Base-by-base conservation (phyloP, 2,113 vertebrate species). In the Bubo bubo region DNA sequence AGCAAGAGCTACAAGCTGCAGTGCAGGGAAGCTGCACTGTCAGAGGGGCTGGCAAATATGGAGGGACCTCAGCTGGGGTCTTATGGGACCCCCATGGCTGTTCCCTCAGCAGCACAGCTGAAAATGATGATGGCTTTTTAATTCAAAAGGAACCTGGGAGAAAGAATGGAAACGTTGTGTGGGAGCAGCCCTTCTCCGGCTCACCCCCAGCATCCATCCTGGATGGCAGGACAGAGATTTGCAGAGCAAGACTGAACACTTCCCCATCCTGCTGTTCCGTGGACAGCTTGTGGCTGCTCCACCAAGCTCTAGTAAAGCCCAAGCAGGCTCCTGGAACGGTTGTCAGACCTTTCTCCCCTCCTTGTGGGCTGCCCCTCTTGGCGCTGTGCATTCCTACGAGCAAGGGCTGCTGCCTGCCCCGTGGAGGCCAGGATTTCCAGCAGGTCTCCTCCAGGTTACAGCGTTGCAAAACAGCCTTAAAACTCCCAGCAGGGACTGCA, bases 401-500 rank as follows among this genome's bases (percentile, higher is more conserved):
- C 8, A 37, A 70, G 50, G 4, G 5, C 47, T 41, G 26, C 59
- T 12, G 2, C 16, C 41, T 87, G 66, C 64, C 28, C 7, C 2
- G 6, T 12, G 9, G 20, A 22, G 22, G 15, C 18, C 50, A 64
- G 56, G 50, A 67, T 50, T 80, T 58, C 66, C 88, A 59, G 41
- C 0, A 2, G 28, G n/a, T 71, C 37, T 88, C 22, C 74, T 39
- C 50, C 1, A 0, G 41, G 6, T 60, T 56, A 68, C 0, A 0
- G 50, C 15, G 18, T 19, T 76, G 41, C 79, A 91, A 62, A 87
- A 58, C 21, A 77, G 60, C 55, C 32, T 82, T 59, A 63, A 50
- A 67, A 21, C 13, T 23, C n/a, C 26, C 2, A 2, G 47, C 64
- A 71, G 11, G 13, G 21, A 26, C 14, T 21, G 53, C 62, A 86